Percentiles rank a stretch among this genome's conserved stretches.
phyloP scores from a whole-genome alignment of 92 coral and sea anemone genomes.

The Phenganax subtilis region DNA sequence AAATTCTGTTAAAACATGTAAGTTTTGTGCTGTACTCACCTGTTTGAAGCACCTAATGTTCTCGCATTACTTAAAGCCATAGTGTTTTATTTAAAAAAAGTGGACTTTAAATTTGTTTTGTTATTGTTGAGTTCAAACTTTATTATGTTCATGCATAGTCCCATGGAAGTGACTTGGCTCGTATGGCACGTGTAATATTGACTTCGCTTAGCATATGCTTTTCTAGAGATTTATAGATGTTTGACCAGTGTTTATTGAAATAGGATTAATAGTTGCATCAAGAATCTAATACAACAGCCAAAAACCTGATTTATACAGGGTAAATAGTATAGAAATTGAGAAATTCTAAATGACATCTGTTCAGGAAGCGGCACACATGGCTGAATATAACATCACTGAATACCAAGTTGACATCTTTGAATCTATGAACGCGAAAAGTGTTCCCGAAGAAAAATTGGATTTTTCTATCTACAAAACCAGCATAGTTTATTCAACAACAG shows the following conservation, averaged over 20 bases:
- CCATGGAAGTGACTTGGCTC: neutral
- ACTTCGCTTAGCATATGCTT: no score
- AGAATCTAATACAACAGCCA: no score
- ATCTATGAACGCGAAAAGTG: neutral
- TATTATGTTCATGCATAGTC: neutral
- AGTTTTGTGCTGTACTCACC: neutral
- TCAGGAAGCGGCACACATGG: no score
- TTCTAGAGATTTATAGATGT: no score
- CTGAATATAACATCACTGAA: neutral
- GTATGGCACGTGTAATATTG: no score
- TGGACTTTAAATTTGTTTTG: neutral
- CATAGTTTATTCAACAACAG: neutral
- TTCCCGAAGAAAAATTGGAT: conserved; percentile 1
- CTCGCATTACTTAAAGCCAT: neutral
- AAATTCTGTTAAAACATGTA: neutral
- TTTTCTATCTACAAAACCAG: conserved; percentile 2
- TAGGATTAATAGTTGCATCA: no score
- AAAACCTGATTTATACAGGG: no score
- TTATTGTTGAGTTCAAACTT: neutral
- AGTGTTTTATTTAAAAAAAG: neutral
- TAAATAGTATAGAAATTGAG: no score
- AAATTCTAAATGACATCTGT: no score
- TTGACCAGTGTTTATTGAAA: no score
- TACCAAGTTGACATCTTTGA: neutral
- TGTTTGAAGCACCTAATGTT: neutral